Evolutionary conservation across 2,888 invertebrate genomes (phyloP), one percentile per base, ranked within the genome.

Genomic region (Acrocyrtus sp.): DNA sequence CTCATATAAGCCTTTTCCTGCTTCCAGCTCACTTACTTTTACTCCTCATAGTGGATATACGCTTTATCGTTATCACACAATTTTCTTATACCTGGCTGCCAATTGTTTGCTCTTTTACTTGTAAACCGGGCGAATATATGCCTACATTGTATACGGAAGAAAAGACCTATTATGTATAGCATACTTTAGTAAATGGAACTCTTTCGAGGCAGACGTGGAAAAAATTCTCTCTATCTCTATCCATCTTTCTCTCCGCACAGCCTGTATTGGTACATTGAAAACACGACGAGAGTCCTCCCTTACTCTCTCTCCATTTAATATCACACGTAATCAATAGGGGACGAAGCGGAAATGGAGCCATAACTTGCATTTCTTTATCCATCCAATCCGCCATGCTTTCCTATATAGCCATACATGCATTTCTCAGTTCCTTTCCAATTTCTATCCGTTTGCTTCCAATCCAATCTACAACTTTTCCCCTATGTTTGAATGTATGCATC

Each of bases 321-420:
- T 74, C 63, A 74, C 54, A 63, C 69, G 69, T 50, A 74, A 74
- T 74, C 74, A 68, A 74, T 74, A 74, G 68, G 56, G 63, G 62
- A 74, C 58, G 58, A 58, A 58, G 45, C 58, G 68, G 68, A 74
- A 74, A 74, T 74, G 65, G 74, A 74, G 74, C 68, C 69, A 72
- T 76, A 69, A 73, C 74, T 75, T 60, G 57, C 58, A 70, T 70
- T 60, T 75, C 60, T 69, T 68, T 57, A 58, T 43, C 65, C 50
- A 70, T 47, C 57, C 57, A 29, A 47, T 57, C 43, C 51, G 22
- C 39, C 58, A 41, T 67, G 48, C 24, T 10, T 51, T 8, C 29
- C 21, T 39, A 27, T 43, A 39, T 12, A 39, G 8, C 6, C 39
- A 39, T 12, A 39, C 39, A 39, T 12, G 10, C n/a, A 21, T 34